Evolutionary conservation across 1,140 invertebrate genomes (phyloP), one percentile per base, ranked within the genome.

Genomic region (Mylabris phalerata): DNA sequence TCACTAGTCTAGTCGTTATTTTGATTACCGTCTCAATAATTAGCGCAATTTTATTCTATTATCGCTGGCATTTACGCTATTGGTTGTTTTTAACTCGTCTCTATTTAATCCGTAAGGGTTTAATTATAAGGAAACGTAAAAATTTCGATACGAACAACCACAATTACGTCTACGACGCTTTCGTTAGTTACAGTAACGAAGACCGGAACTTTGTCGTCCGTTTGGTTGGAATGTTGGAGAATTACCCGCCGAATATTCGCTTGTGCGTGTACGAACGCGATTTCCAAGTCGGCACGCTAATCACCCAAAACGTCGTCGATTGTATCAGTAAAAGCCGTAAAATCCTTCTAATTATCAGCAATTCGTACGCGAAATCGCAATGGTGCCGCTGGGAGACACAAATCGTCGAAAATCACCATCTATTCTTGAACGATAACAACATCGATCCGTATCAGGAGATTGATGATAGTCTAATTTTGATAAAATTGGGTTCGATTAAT

Each of bases 341-440:
- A 67, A 80, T 82, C 10, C 71, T 87, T 43, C 71, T 86, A 11
- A 71, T 86, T n/a, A 75, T 86, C 26, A 84, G 82, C 54, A 77
- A 84, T 63, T 76, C 78, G 51, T 87, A 85, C 67, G 76, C 81
- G 0, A 77, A 78, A 61, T 86, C 83, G 41, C 79, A 84, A 40
- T 87, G 84, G 84, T 86, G 84, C 66, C 64, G 78, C 26, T 83
- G 83, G 77, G 84, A 87, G 68, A 80, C 82, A 6, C 79, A 83
- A 59, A 70, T 84, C 4, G 84, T 83, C 0, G 78, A 80, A 56
- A 76, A 79, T 59, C 77, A 80, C 56, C 69, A 77, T 55, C 58
- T 80, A 38, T 79, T 78, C 61, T 71, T 78, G 19, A 19, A 19
- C 7, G 75, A 78, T 65, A 57, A 72, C 32, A 63, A 70, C 39